Conservation (phyloP, 1,140 invertebrate species). For the Drosophila bocqueti region DNA sequence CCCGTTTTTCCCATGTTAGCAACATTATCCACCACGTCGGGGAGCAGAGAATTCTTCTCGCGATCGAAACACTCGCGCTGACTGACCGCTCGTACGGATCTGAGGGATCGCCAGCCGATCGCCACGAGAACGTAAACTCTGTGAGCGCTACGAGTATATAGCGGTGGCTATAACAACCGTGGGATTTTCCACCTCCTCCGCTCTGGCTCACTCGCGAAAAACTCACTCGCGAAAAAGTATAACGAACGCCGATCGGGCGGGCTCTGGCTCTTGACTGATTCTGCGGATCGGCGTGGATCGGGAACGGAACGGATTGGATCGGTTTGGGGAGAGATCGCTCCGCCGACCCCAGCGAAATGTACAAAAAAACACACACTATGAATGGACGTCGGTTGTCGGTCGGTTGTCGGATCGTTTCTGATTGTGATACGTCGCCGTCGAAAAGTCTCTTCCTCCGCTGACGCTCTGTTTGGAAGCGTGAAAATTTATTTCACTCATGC, state of each 20-base stretch:
- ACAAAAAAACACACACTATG: conserved; percentile 47
- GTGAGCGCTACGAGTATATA: conserved; percentile 10
- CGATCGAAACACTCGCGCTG: conserved; percentile 36
- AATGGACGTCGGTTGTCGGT: conserved; percentile 62
- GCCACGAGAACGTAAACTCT: conserved; percentile 43
- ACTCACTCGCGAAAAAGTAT: conserved; percentile 45
- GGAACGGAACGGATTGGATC: conserved; percentile 26
- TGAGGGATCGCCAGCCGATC: conserved; percentile 56
- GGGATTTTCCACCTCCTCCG: conserved; percentile 60
- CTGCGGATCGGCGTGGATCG: conserved; percentile 17
- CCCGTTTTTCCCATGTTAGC: conserved; percentile 70
- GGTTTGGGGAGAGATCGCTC: conserved; percentile 22
- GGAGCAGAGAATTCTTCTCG: conserved; percentile 19
- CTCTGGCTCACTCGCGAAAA: conserved; percentile 54
- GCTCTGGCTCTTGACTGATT: conserved; percentile 38
- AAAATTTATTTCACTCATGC: conserved; percentile 82
- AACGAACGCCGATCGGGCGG: conserved; percentile 36
- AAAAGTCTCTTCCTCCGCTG: conserved; percentile 68
- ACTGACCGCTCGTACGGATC: conserved; percentile 62
- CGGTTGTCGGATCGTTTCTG: conserved; percentile 50
- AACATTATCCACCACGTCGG: conserved; percentile 7
- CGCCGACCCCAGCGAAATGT: conserved; percentile 38
- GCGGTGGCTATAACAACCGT: conserved; percentile 39
- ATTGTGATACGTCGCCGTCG: conserved; percentile 64
- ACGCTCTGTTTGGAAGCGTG: conserved; percentile 79